Base-by-base conservation (phyloP, 2,797 vertebrate genomes). In the Craterocephalus amniculus region DNA sequence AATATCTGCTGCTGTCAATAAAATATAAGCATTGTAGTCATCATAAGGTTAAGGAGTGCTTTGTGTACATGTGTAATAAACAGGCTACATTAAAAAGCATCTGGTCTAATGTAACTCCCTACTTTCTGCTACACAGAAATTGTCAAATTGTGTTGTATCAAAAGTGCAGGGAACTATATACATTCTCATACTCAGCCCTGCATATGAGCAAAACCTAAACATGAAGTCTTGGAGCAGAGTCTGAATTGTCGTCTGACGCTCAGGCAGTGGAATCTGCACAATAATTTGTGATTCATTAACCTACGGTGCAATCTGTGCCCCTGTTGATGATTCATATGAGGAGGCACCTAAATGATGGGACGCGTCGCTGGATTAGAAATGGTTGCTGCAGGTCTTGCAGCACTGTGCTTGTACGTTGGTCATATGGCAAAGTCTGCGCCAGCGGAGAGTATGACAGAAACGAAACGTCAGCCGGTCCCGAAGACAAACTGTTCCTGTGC, bases 381-480 rank as follows among this genome's bases (percentile, higher is more conserved):
- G 85, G 12, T 66, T 87, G 65, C 84, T 85, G 65, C 97, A 99
- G 31, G 95, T 95, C 55, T 76, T 94, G 89, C 98, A 99, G 93
- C 98, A 99, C 89, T 97, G 96, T 0, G 81, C 36, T 0, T 31
- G 87, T 2, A 98, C 87, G 0, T 95, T 91, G 0, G 94, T 81
- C 58, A 96, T 85, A 16, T 82, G 91, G 89, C 98, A 99, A 3
- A 91, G 91, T n/a, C 96, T 94, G 20, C 98, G 92, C 73, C 92
- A 87, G 43, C 88, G 94, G 58, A 99, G 94, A 0, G 94, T 96
- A 88, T 92, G 96, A 74, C 98, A 99, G 93, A 98, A 95, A 59
- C 91, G 76, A 34, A 94, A 93, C 0, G 94, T 91, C 55, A 98
- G 86, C 29, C 90, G 95, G 76, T 99, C 95, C 0, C 88, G 95